Evolutionary conservation across 1,140 invertebrate species (phyloP), one percentile per base, ranked within the genome.

Genomic region (Cryptotermes secundus): DNA sequence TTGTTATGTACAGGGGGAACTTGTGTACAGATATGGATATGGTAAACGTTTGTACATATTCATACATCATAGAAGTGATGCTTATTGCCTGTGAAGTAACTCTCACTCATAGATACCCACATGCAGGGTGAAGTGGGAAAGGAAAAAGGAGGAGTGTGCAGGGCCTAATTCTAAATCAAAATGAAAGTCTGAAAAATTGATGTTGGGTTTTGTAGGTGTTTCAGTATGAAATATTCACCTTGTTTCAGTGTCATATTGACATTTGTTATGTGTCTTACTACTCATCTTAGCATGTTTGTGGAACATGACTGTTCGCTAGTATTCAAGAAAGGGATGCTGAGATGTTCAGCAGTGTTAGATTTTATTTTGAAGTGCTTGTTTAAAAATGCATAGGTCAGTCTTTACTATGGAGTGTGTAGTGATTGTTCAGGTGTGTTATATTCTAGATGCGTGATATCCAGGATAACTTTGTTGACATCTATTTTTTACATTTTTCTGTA

Each of bases 101-200:
- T 31, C 2, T 22, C 59, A 26, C n/a, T 72, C 31, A 22, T n/a
- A 59, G 12, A 59, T 59, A 19, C 59, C 45, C 45, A 49, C 45
- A 49, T 19, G 22, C 2, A 49, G 16, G 45, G 14, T 72, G 26
- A 26, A 72, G 3, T 72, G 59, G n/a, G 26, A 72, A 72, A 31
- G 59, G n/a, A n/a, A n/a, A n/a, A n/a, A n/a, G n/a, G n/a, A n/a
- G n/a, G 0, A 31, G 1, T n/a, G n/a, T 72, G 59, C n/a, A 72
- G 59, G 59, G 26, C 59, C n/a, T n/a, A 72, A 72, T 72, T n/a
- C n/a, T n/a, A 31, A 72, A 72, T 72, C 59, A 72, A 72, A 72
- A 31, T 59, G 12, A 59, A 59, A 59, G 19, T 59, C 26, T 22
- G 24, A 59, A n/a, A n/a, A 19, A 59, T 59, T 24, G 53, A 19